Conservation (phyloP, 2,797 vertebrate species). For the Sciurus vulgaris region DNA sequence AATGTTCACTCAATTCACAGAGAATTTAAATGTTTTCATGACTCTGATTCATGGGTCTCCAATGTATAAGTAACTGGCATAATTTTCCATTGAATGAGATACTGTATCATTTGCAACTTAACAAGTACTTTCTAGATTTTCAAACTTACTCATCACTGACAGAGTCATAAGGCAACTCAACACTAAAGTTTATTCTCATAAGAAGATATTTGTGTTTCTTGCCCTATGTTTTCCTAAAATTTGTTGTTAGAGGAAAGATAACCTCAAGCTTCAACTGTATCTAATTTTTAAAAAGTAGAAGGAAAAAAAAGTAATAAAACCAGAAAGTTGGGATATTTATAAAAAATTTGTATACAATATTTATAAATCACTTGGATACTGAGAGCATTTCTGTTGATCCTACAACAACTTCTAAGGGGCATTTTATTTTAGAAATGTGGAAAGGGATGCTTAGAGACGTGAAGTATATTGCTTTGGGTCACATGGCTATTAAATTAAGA, state of each 20-base stretch:
- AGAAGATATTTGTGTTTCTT: slow-evolving; percentile 14
- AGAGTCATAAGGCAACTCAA: background rate
- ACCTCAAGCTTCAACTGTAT: background rate
- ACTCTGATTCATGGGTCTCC: background rate
- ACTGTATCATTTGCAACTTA: slow-evolving; percentile 16
- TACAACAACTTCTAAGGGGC: background rate
- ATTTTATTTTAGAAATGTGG: background rate
- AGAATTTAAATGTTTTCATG: background rate
- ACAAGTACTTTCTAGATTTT: background rate
- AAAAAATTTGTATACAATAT: too few species aligned
- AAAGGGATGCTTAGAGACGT: background rate
- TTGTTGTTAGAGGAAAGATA: slow-evolving; percentile 11
- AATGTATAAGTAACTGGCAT: background rate
- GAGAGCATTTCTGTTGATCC: slow-evolving; percentile 19
- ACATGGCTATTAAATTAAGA: background rate
- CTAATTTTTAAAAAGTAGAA: background rate
- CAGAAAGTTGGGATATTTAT: background rate
- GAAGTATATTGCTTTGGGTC: background rate
- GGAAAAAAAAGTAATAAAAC: slow-evolving; percentile 15
- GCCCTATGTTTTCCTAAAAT: background rate
- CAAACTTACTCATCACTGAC: background rate
- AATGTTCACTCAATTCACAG: slow-evolving; percentile 17
- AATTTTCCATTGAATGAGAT: slow-evolving; percentile 40
- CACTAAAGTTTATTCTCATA: background rate
- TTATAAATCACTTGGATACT: background rate